Evolutionary conservation across 1,140 invertebrate species (phyloP).

Genomic region (Phthorimaea operculella): DNA sequence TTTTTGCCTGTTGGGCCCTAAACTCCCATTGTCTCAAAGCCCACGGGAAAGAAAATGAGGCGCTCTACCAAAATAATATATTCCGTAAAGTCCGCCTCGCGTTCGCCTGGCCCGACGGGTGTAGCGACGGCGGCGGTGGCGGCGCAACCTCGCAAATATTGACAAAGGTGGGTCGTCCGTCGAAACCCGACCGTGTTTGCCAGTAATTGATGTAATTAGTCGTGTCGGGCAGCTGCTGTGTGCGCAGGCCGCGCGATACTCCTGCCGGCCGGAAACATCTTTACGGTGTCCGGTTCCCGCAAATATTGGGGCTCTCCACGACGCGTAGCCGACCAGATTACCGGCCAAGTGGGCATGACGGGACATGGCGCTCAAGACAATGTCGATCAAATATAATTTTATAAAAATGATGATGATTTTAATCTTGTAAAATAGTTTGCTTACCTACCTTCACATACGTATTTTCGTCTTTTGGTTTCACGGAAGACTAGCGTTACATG

Average conservation of each 20-base stretch:
- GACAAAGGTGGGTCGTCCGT: slow-evolving; percentile 57
- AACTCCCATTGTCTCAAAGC: too few species aligned
- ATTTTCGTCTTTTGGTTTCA: too few species aligned
- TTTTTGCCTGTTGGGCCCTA: too few species aligned
- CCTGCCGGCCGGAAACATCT: slow-evolving; percentile 60
- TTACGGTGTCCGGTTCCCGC: slow-evolving; percentile 52
- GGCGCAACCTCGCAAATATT: slow-evolving; percentile 49
- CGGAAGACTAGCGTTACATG: too few species aligned
- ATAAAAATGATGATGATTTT: too few species aligned
- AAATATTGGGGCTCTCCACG: slow-evolving; percentile 61
- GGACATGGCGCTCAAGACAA: too few species aligned
- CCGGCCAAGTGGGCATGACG: not conserved
- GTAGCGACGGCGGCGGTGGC: slow-evolving; percentile 12
- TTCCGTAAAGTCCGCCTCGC: too few species aligned
- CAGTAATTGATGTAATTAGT: slow-evolving; percentile 68
- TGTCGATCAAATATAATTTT: too few species aligned
- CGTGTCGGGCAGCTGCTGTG: slow-evolving; percentile 65
- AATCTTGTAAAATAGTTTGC: too few species aligned
- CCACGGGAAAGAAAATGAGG: too few species aligned
- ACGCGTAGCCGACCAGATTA: slow-evolving; percentile 41
- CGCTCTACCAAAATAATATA: too few species aligned
- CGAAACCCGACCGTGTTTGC: slow-evolving; percentile 61
- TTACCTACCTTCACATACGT: too few species aligned
- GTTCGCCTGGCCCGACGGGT: not conserved
- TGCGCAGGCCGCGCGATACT: slow-evolving; percentile 63